Base-by-base conservation (phyloP, 2,888 invertebrate species). In the Timema podura region DNA sequence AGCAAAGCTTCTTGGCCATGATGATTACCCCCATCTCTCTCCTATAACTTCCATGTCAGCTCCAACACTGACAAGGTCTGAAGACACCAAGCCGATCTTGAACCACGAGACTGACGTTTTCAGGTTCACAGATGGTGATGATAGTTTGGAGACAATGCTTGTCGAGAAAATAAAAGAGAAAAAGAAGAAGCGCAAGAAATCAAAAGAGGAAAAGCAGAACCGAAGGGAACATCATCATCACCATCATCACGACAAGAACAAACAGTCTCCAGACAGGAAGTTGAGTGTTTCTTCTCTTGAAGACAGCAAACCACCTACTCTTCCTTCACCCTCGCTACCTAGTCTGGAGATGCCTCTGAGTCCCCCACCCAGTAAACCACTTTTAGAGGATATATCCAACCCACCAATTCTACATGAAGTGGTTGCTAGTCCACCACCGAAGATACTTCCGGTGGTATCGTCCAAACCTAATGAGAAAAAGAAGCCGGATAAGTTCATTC, bases 181-280 rank as follows among this genome's bases (percentile, higher is more conserved):
- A 81, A 92, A 91, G 81, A 93, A 93, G 82, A 93, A 93, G 80
- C 89, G 92, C 76, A 93, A 93, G 80, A 91, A 90, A 78, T 91
- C 88, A 68, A 91, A 89, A 79, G 93, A 93, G 76, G 92, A 92
- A 73, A 86, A 88, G 74, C 87, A 88, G 74, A 87, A 85, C 77
- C 87, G 90, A 51, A 87, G 86, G 77, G 86, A 88, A 73, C 87
- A 88, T 77, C 87, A 89, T 76, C 88, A 90, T 78, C 88, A 88
- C 78, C 87, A 87, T 73, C 86, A 86, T 74, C 86, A 86, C 74
- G 85, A 86, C 66, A 86, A 85, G 76, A 80, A 30, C 16, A 72
- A 72, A 51, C 67, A 68, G 11, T 68, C 71, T 9, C 68, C 70
- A 13, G 73, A 71, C 16, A 67, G 65, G 9, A 70, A 70, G 57